phyloP scores from a whole-genome alignment of 1,140 invertebrate species.

The Grapholita molesta region DNA sequence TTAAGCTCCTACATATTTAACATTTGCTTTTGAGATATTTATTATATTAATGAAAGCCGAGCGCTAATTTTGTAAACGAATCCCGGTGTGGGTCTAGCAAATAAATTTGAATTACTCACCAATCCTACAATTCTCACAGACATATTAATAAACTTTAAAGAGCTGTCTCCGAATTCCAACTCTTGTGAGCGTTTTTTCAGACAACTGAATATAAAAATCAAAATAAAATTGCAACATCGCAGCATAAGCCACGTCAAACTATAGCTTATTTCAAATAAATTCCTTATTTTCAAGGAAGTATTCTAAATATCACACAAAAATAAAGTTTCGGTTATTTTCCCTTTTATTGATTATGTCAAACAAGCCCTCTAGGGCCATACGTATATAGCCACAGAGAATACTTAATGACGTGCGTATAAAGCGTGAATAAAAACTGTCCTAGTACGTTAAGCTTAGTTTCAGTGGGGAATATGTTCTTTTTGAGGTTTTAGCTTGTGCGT shows the following conservation, averaged over 20 bases:
- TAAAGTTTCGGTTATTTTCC: not conserved
- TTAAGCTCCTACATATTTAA: not conserved
- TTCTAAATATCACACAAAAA: not conserved
- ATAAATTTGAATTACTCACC: conserved; percentile 8
- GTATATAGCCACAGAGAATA: conserved; percentile 5
- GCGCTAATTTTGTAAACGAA: conserved; percentile 1
- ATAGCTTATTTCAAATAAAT: not conserved
- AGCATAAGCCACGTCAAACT: no score
- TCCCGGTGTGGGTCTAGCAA: conserved; percentile 2
- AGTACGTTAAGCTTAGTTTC: not conserved
- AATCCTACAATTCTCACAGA: not conserved
- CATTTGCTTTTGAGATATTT: not conserved
- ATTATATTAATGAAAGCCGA: not conserved
- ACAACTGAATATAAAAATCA: no score
- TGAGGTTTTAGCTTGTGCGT: conserved; percentile 1
- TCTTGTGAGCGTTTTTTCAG: no score
- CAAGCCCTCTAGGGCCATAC: not conserved
- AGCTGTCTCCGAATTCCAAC: not conserved
- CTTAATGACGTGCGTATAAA: not conserved
- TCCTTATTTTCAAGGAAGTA: not conserved
- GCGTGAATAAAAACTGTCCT: not conserved
- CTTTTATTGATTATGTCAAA: not conserved
- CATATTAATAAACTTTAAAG: not conserved
- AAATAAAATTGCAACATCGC: not conserved
- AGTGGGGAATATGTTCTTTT: not conserved